Evolutionary conservation across 2,888 invertebrate species (phyloP), one percentile per base, ranked within the genome.

Genomic region (Hirtodrosophila duncani): DNA sequence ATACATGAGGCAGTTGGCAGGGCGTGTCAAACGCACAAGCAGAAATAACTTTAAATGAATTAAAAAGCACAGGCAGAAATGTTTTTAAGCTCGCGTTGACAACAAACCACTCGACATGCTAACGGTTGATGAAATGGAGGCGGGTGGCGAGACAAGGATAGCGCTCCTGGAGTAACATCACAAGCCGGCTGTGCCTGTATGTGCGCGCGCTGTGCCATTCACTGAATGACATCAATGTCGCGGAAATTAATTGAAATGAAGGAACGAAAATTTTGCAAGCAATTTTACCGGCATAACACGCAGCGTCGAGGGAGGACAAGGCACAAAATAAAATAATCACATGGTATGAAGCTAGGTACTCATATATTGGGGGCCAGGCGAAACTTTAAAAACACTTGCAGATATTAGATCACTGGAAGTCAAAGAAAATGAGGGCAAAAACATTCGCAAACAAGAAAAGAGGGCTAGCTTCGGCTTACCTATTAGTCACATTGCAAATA

Each of bases 201-300:
- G 30, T 30, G 3, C 14, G 7, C 11, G 8, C n/a, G 1, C 11
- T n/a, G n/a, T n/a, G n/a, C n/a, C n/a, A n/a, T n/a, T n/a, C n/a
- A n/a, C n/a, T n/a, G n/a, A n/a, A n/a, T n/a, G n/a, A n/a, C 80
- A 77, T 80, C 80, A 80, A 77, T 74, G 80, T 74, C 62, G 78
- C 56, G 72, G 58, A 80, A 74, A 74, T 74, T 80, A 74, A 77
- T 80, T 80, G 80, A 74, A 74, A 74, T 63, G 80, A 71, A 70
- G 67, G 71, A 64, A 36, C 46, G 53, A 50, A 56, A 70, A 59
- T 67, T 61, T 58, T 44, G 39, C 20, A 45, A 30, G 39, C 60
- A 57, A 66, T 55, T 36, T 23, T 27, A 56, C 33, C 45, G 26
- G 16, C 17, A 51, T 46, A 38, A 51, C 50, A 26, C 16, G 36